A percentile compares a stretch with the other conserved stretches of the same genome.
phyloP scores from a whole-genome alignment of 2,888 invertebrate species.

The Willowsia nigromaculata region DNA sequence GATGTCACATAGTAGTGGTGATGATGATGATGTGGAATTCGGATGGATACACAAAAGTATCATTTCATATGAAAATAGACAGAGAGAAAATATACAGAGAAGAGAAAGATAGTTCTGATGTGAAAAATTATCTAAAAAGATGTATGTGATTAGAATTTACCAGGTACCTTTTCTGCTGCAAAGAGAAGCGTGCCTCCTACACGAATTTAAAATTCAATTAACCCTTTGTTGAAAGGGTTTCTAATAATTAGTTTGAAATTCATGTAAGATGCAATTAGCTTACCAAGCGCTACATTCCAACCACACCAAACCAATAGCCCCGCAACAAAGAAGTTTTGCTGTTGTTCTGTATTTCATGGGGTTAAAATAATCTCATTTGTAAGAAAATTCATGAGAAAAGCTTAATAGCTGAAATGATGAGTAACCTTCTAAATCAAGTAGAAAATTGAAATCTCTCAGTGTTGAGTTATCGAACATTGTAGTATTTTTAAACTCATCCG shows the following conservation, averaged over 20 bases:
- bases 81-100: constrained; percentile 56
- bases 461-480: constrained; percentile 71
- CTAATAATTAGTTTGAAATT: too few species aligned
- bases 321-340: constrained; percentile 70
- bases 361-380: background rate
- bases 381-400: background rate
- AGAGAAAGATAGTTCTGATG: constrained; percentile 38
- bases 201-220: background rate
- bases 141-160: background rate
- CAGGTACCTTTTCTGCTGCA: constrained; percentile 71
- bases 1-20: background rate
- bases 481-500: constrained; percentile 70
- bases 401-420: too few species aligned
- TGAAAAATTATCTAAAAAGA: background rate
- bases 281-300: constrained; percentile 68
- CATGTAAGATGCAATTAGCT: too few species aligned
- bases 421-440: constrained; percentile 67
- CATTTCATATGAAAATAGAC: constrained; percentile 24
- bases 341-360: constrained; percentile 44
- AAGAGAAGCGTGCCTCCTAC: constrained; percentile 67
- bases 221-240: too few species aligned
- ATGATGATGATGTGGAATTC: background rate
- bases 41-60: background rate
- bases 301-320: constrained; percentile 73
- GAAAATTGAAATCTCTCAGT: constrained; percentile 70